These are phyloP conservation scores for Cheilosia impressa DNA, from an alignment of 2,888 invertebrate genomes.

Conservation along the genomic window DNA sequence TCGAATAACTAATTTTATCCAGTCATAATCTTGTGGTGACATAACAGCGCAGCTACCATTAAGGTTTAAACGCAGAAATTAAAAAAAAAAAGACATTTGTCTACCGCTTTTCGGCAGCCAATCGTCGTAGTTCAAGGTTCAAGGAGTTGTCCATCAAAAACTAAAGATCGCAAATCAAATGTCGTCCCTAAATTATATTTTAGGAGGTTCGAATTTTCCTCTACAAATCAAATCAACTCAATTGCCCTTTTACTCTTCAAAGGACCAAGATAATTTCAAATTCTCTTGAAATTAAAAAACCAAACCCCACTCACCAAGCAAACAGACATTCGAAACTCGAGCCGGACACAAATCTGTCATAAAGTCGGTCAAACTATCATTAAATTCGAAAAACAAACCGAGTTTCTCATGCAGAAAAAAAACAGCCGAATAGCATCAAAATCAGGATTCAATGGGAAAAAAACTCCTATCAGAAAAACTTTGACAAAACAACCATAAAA, in stretches of 20 bases:
- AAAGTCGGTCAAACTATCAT: slow-evolving; percentile 36
- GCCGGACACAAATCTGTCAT: slow-evolving; percentile 1
- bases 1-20: neutral
- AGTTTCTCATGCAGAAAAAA: slow-evolving; percentile 34
- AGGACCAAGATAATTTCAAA: too few species aligned
- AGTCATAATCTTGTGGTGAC: neutral
- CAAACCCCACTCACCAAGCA: neutral
- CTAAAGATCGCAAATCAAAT: too few species aligned
- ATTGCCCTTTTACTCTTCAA: too few species aligned
- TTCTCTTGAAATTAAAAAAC: neutral
- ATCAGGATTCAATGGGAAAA: slow-evolving; percentile 14
- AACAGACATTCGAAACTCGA: neutral
- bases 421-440: slow-evolving; percentile 32
- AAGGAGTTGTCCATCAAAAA: too few species aligned
- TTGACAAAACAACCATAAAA: slow-evolving; percentile 42
- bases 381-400: slow-evolving; percentile 26
- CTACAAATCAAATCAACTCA: too few species aligned
- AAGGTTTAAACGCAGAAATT: neutral
- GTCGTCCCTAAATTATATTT: too few species aligned
- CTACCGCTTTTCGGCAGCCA: too few species aligned
- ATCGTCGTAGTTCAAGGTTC: too few species aligned
- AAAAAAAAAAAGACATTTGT: too few species aligned
- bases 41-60: neutral
- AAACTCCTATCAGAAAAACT: neutral
- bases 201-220: too few species aligned